Base-by-base conservation (phyloP, 2,797 vertebrate species). In the Premnoplex brunnescens region DNA sequence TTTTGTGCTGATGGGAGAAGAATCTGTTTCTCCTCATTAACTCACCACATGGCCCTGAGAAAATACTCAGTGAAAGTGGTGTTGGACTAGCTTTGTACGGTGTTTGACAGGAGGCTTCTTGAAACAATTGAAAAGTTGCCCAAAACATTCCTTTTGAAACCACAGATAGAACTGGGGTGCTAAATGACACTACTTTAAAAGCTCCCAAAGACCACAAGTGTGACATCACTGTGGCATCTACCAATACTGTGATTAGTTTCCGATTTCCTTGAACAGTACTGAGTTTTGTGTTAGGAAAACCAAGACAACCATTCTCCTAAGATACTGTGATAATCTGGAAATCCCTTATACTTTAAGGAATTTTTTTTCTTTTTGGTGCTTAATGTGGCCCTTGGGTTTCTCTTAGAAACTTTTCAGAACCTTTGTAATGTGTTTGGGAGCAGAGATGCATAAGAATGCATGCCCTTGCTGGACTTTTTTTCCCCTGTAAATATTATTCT, bases 21-120 rank as follows among this genome's bases (percentile, higher is more conserved):
- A 63, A 64, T 88, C 68, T 89, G 59, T 81, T 91, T 91, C 76
- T 93, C 39, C n/a, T 91, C 83, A 44, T 88, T 88, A 95, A 69
- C 39, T 95, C 62, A 79, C 37, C 80, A 79, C 62, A 55, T 84
- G 80, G 51, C 39, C 59, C 37, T 54, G 19, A 66, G 83, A 84
- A 95, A 85, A 86, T 84, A 88, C 13, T 75, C 56, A 20, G 48
- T 41, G 72, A 73, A 90, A 51, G 49, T 91, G 46, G 6, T 85
- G 66, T 80, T 85, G 86, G 67, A 88, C 46, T 90, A 64, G 26
- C 44, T 90, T 72, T 74, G 23, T 91, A 32, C 76, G 6, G 0
- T 60, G 48, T 73, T 82, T 94, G 87, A 85, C 67, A 63, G 51
- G 27, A 85, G 10, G 19, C 32, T 94, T 95, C 88, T 82, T 95